Conservation (phyloP, 2,113 vertebrate species). For the Tachysurus vachellii region DNA sequence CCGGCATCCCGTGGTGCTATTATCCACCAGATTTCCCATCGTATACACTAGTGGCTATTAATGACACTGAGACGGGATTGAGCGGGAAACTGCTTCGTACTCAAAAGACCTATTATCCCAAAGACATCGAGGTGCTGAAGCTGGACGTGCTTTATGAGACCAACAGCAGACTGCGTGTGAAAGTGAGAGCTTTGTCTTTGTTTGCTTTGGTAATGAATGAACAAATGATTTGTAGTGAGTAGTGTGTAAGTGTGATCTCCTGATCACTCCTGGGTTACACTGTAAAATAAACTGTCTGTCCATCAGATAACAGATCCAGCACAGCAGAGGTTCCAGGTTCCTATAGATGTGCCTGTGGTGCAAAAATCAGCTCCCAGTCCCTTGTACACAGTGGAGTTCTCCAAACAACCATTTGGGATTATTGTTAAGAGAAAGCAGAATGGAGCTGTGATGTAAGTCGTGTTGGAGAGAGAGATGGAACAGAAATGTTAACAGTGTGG, state of each 20-base stretch:
- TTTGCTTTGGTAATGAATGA: too few species aligned
- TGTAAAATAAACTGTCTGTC: background rate
- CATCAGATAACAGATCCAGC: slow-evolving; percentile 76
- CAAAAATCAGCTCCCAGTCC: slow-evolving; percentile 70
- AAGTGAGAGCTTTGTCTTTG: slow-evolving; percentile 69
- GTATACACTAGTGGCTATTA: slow-evolving; percentile 73
- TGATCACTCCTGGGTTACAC: too few species aligned
- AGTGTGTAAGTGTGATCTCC: too few species aligned
- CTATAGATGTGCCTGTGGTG: slow-evolving; percentile 69
- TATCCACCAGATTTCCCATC: slow-evolving; percentile 81
- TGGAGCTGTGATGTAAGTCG: slow-evolving; percentile 72
- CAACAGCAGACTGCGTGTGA: slow-evolving; percentile 73
- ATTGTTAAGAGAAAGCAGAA: slow-evolving; percentile 69
- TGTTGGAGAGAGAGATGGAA: background rate
- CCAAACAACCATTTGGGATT: slow-evolving; percentile 76
- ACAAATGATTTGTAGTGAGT: too few species aligned
- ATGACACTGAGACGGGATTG: slow-evolving; percentile 70
- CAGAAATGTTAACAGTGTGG: background rate
- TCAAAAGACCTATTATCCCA: slow-evolving; percentile 80
- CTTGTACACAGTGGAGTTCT: slow-evolving; percentile 74
- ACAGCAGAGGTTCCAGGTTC: slow-evolving; percentile 77
- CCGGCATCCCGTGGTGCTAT: slow-evolving; percentile 84
- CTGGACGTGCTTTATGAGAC: slow-evolving; percentile 78
- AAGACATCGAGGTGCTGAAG: slow-evolving; percentile 74
- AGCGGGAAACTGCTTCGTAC: slow-evolving; percentile 70